Base-by-base conservation (phyloP, 2,888 invertebrate species). In the Agrochola lota region DNA sequence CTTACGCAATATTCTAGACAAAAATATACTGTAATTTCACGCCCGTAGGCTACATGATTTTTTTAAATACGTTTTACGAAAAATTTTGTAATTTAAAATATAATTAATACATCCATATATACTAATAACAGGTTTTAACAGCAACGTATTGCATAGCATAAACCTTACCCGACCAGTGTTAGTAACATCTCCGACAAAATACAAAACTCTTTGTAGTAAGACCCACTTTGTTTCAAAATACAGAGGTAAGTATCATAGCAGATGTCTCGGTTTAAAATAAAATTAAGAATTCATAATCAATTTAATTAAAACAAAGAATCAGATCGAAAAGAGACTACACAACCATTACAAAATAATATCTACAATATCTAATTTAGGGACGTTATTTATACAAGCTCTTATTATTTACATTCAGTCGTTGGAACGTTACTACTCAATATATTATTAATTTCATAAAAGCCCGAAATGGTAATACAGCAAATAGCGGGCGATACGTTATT, bases 351-450 rank as follows among this genome's bases (percentile, higher is more conserved):
- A 75, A 79, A 85, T 85, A 88, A 85, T 83, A 85, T 86, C 81
- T 89, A 89, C 86, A 88, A 77, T 82, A 81, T 87, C 69, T 88
- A 86, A 84, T 87, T 85, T 80, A 90, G 87, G 93, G 92, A 91
- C 91, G 88, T 91, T 90, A 87, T 89, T 87, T 88, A 87, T 89
- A 90, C 90, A 92, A 93, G 91, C 90, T 92, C 92, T 90, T 91
- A 89, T 82, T 94, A 94, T 92, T 91, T 95, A 95, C 94, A 94
- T 89, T 94, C 94, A 95, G 94, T 93, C 94, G 89, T 90, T 91
- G 90, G 85, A 90, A 90, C 86, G 85, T 79, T 90, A 87, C 76
- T 87, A 86, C 72, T 86, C 82, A 85, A 81, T 87, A 85, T 84
- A 87, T 86, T 85, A 87, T 86, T 85, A 87, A 87, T 88, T 88